A percentile compares a stretch with the other conserved stretches of the same genome.
phyloP scores from a whole-genome alignment of 2,113 vertebrate species.

The Callocephalon fimbriatum region DNA sequence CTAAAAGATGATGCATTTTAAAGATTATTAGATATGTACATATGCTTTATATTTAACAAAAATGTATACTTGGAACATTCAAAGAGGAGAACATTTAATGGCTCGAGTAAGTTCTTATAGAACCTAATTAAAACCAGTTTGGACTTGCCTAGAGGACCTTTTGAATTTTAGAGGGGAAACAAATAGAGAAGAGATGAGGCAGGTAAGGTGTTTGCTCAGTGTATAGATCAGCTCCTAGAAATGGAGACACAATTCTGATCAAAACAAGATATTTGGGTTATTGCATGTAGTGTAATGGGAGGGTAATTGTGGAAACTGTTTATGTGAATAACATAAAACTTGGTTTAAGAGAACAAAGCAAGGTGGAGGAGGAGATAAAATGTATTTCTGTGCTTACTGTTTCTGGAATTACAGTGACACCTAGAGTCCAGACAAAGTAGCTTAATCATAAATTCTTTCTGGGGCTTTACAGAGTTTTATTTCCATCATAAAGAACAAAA shows the following conservation, averaged over 20 bases:
- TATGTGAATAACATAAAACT: not conserved
- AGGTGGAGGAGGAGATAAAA: constrained; percentile 1
- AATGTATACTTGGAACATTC: not conserved
- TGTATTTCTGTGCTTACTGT: not conserved
- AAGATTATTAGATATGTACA: not conserved
- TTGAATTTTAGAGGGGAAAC: not conserved
- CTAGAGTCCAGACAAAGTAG: constrained; percentile 35
- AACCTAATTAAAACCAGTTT: not conserved
- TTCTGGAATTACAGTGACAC: constrained; percentile 57
- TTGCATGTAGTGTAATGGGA: not conserved
- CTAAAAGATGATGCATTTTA: not conserved
- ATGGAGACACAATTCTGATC: not conserved
- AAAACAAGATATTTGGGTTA: not conserved
- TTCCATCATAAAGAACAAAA: not conserved
- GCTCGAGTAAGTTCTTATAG: not conserved
- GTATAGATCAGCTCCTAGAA: not conserved
- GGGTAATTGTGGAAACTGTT: not conserved
- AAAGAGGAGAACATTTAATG: not conserved
- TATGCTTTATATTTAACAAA: not conserved
- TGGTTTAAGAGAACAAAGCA: constrained; percentile 46
- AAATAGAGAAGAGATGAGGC: not conserved
- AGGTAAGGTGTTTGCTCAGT: not conserved
- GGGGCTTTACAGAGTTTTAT: not conserved
- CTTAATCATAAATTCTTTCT: not conserved
- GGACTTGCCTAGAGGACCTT: not conserved